Percentiles rank a stretch among this genome's conserved stretches.
Conservation (phyloP, 2,888 invertebrate species). For the Tortrix viridana region DNA sequence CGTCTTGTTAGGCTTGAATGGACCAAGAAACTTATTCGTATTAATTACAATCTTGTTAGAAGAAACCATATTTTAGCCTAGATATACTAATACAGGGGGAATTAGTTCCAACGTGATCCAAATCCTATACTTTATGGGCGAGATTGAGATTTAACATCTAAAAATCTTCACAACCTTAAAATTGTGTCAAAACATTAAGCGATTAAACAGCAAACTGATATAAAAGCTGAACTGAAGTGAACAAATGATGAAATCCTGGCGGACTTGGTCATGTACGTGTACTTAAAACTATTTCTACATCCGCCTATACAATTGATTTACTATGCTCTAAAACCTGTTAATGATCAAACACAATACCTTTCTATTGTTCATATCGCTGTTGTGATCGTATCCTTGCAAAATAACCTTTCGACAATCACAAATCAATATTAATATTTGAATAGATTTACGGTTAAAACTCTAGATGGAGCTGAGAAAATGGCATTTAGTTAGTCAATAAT, state of each 20-base stretch:
- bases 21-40: too few relatives aligned
- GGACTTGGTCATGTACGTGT: background rate
- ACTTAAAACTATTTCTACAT: constrained; percentile 16
- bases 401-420: constrained; percentile 23
- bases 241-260: background rate
- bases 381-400: constrained; percentile 22
- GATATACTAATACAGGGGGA: too few relatives aligned
- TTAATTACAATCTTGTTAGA: too few relatives aligned
- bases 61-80: too few relatives aligned
- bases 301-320: constrained; percentile 19
- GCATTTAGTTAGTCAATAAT: background rate
- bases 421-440: constrained; percentile 17
- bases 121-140: too few relatives aligned
- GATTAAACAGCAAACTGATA: too few relatives aligned
- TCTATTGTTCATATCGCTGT: constrained; percentile 23
- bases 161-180: too few relatives aligned
- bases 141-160: too few relatives aligned
- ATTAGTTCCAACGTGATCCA: too few relatives aligned
- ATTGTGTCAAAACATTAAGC: too few relatives aligned
- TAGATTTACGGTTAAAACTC: constrained; percentile 10
- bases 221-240: background rate
- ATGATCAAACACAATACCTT: constrained; percentile 3
- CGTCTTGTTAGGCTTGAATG: too few relatives aligned
- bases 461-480: background rate
- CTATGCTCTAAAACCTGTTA: constrained; percentile 11